Base-by-base conservation (phyloP, 2,888 invertebrate genomes). In the Tuta absoluta region DNA sequence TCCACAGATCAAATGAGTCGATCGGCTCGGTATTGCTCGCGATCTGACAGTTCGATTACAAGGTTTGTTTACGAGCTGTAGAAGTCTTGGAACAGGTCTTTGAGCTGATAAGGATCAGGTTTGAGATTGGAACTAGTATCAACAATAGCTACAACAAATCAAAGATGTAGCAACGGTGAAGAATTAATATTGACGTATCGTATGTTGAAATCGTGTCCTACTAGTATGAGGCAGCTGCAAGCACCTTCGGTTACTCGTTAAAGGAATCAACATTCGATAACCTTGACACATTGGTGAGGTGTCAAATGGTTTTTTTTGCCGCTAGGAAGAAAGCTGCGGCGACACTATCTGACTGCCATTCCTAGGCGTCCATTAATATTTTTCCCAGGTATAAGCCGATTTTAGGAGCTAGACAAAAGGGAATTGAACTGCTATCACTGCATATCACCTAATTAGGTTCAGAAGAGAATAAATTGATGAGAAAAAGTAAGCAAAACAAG, bases 11-110 rank as follows among this genome's bases (percentile, higher is more conserved):
- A 38, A 45, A 60, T 60, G 17, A 24, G 58, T 19, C 19, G 38
- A 59, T 38, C 58, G 19, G 45, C 24, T 41, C 60, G n/a, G 41
- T 60, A 21, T 38, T 58, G 58, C 48, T 41, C 48, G 8, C 11
- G 7, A 28, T 56, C 33, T 61, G 61, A 61, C 61, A 61, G 61
- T 2, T 49, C 33, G 33, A 49, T 61, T 61, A 41, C 48, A 33
- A 61, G n/a, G 11, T 49, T 48, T 48, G 48, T 48, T 48, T 61
- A 61, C 17, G 19, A 61, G 61, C 21, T 33, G 28, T 33, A 60
- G 24, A 28, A 24, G 45, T 21, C n/a, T 33, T 56, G 17, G 7
- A 56, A 56, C 17, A 33, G 28, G 33, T 53, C n/a, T 17, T 4
- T n/a, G 24, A 2, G n/a, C 53, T 24, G 28, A 53, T n/a, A n/a